Percentiles rank a stretch among this genome's conserved stretches.
Conservation (phyloP, 2,888 invertebrate species). For the Ischnus inquisitorius region DNA sequence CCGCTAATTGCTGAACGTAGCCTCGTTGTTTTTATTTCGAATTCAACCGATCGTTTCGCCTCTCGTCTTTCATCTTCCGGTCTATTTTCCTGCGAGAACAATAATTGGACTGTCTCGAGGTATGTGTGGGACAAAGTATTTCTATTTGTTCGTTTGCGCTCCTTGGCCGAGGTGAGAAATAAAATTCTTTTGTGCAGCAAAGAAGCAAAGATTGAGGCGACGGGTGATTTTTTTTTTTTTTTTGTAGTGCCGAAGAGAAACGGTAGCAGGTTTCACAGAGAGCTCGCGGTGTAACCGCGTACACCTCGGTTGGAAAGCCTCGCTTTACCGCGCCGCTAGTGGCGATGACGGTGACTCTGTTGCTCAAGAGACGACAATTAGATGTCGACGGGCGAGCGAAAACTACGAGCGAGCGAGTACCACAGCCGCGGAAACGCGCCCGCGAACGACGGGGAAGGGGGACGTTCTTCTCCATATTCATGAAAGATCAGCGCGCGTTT, state of each 20-base stretch:
- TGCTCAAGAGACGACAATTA: constrained; percentile 80
- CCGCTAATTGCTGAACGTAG: constrained; percentile 57
- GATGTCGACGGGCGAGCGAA: constrained; percentile 72
- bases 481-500: constrained; percentile 82
- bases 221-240: background rate
- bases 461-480: constrained; percentile 80
- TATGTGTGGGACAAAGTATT: background rate
- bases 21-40: constrained; percentile 18
- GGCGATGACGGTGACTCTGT: constrained; percentile 29
- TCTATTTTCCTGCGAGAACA: constrained; percentile 12
- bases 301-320: constrained; percentile 38
- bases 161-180: constrained; percentile 38
- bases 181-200: constrained; percentile 28
- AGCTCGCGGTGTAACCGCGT: constrained; percentile 51
- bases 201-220: background rate
- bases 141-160: constrained; percentile 9
- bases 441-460: background rate
- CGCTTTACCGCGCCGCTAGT: background rate
- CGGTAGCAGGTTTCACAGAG: constrained; percentile 4
- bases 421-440: constrained; percentile 10
- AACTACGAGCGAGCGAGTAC: constrained; percentile 59
- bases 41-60: background rate
- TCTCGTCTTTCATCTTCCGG: background rate
- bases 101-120: constrained; percentile 10
- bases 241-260: background rate